These are phyloP conservation scores for Drosophila tsacasi DNA, from an alignment of 1,140 invertebrate species.

Conservation along the genomic window DNA sequence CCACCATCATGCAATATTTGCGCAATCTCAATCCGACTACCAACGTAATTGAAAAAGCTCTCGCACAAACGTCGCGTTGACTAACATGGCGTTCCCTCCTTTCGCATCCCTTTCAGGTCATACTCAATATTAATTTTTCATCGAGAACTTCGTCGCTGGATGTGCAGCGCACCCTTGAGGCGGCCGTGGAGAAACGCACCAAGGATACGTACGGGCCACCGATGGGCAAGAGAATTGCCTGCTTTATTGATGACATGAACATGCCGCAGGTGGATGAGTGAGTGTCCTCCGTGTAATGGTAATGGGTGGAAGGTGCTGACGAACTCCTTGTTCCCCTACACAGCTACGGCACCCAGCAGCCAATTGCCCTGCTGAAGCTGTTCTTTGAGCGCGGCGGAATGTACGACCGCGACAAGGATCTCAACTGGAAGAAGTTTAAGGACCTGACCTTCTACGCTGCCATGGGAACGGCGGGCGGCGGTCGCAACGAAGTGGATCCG, in stretches of 20 bases:
- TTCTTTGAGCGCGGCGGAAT: slow-evolving; percentile 94
- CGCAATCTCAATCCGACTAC: slow-evolving; percentile 88
- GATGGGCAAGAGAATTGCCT: slow-evolving; percentile 93
- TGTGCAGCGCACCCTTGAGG: slow-evolving; percentile 94
- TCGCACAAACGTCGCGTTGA: slow-evolving; percentile 22
- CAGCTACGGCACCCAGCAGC: slow-evolving; percentile 96
- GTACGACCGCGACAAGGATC: slow-evolving; percentile 95
- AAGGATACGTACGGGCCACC: slow-evolving; percentile 95
- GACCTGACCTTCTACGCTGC: slow-evolving; percentile 93
- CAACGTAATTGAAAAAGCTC: slow-evolving; percentile 88
- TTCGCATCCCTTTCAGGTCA: slow-evolving; percentile 85
- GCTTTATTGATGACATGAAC: slow-evolving; percentile 97
- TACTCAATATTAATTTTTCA: slow-evolving; percentile 95
- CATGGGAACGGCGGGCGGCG: slow-evolving; percentile 91
- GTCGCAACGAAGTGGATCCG: slow-evolving; percentile 95
- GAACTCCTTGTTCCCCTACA: slow-evolving; percentile 81
- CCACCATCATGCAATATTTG: slow-evolving; percentile 93
- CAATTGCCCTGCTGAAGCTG: slow-evolving; percentile 94
- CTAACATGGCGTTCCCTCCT: slow-evolving; percentile 36
- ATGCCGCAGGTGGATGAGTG: slow-evolving; percentile 92
- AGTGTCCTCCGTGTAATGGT: slow-evolving; percentile 56
- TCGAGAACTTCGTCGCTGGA: slow-evolving; percentile 95
- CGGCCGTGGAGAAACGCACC: slow-evolving; percentile 94
- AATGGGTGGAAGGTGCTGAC: slow-evolving; percentile 7
- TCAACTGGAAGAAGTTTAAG: slow-evolving; percentile 95